Evolutionary conservation across 2,797 vertebrate species (phyloP), one percentile per base, ranked within the genome.

Genomic region (Rhynchonycteris naso): DNA sequence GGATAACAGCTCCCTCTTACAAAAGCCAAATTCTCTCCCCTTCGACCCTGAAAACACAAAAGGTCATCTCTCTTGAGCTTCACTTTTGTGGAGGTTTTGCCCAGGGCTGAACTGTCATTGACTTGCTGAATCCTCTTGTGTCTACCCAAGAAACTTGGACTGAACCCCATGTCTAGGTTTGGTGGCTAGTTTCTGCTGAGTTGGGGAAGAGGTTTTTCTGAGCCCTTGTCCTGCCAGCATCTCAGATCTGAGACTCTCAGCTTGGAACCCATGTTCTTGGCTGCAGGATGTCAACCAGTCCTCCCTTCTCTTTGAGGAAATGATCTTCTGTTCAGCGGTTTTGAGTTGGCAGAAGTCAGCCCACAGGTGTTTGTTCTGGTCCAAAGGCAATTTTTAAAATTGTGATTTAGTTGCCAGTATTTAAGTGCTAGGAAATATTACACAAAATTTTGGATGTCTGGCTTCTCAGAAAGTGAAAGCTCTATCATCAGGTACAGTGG

Each of bases 291-390:
- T 28, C 72, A 61, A 22, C 61, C 63, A 33, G 19, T 30, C 21
- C 58, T 90, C 22, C 63, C 35, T 18, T 81, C 26, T 69, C 38
- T 74, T 66, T 28, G 7, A 50, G 56, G 84, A 18, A 59, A 80
- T 69, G 50, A 47, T 61, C 75, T 74, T 54, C 35, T 81, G 16
- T 75, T 65, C 65, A 52, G 14, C 43, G 8, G 43, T 43, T 7
- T 43, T 7, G 8, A 43, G 43, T 43, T 43, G 43, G 43, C 43
- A 38, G 90, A 74, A 47, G 80, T 86, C 91, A 90, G 72, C 84
- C 59, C 54, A 38, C 18, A 80, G 75, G 65, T 78, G 86, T 93
- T 95, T 68, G 91, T 47, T 95, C 95, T 92, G 68, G 79, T 89
- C 47, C 63, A 79, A 26, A 4, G 19, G 4, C 12, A 61, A 56